Conservation (phyloP, 2,797 vertebrate species). For the Chromis chromis region DNA sequence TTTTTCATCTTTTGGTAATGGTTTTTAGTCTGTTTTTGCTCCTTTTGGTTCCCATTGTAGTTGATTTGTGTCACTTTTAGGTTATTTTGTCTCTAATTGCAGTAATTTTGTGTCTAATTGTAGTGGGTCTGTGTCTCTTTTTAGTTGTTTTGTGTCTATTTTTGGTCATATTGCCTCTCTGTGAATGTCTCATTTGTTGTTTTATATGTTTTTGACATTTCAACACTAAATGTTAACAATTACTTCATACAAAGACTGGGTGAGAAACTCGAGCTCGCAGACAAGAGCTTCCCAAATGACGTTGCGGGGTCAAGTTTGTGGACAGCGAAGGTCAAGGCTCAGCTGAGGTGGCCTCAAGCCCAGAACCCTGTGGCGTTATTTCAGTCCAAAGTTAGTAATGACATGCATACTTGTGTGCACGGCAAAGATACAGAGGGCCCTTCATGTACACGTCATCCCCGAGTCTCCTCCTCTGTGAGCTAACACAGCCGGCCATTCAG, state of each 20-base stretch:
- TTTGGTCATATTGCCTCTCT: not conserved
- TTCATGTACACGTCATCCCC: conserved; percentile 71
- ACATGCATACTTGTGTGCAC: conserved; percentile 79
- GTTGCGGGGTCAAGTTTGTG: conserved; percentile 53
- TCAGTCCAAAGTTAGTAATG: conserved; percentile 70
- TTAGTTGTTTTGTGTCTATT: not conserved
- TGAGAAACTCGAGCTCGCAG: conserved; percentile 17
- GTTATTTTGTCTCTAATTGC: not conserved
- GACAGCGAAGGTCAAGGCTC: conserved; percentile 57
- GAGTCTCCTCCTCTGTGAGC: conserved; percentile 69
- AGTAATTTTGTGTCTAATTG: not conserved
- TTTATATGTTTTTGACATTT: not conserved
- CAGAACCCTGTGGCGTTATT: conserved; percentile 69
- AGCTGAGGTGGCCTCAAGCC: conserved; percentile 67
- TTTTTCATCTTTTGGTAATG: not conserved
- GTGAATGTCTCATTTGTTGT: not conserved
- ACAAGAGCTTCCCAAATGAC: conserved; percentile 35
- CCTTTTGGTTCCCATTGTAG: not conserved
- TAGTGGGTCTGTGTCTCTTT: not conserved
- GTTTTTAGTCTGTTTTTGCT: not conserved
- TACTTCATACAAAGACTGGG: conserved; percentile 3
- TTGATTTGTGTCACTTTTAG: too few species aligned
- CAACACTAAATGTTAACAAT: not conserved
- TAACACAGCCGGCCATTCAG: conserved; percentile 81
- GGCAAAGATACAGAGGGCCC: conserved; percentile 76